phyloP scores from a whole-genome alignment of 2,888 invertebrate species.

The Acanthosepion pharaonis region DNA sequence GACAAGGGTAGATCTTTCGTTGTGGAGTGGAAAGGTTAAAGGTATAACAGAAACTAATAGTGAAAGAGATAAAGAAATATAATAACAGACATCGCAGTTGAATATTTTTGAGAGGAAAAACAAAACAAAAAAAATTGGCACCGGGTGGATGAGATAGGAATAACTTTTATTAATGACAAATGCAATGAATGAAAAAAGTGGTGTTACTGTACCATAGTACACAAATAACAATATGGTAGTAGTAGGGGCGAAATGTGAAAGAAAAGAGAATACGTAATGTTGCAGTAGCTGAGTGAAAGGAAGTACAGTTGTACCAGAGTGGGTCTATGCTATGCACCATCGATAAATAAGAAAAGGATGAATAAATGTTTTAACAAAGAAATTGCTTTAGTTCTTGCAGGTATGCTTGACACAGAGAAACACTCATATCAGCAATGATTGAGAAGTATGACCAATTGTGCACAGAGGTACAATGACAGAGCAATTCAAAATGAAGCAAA shows the following conservation, averaged over 20 bases:
- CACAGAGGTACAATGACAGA: background rate
- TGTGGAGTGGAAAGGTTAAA: background rate
- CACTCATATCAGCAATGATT: background rate
- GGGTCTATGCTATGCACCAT: conserved; percentile 33
- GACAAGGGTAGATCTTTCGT: background rate
- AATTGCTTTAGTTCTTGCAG: background rate
- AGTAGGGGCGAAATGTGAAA: background rate
- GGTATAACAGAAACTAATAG: conserved; percentile 1
- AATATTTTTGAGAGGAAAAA: background rate
- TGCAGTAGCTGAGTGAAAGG: conserved; percentile 15
- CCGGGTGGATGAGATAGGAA: background rate
- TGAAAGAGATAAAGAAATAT: background rate
- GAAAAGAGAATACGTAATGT: no score
- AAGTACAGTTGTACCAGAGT: conserved; percentile 33
- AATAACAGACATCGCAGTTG: background rate
- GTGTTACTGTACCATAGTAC: background rate
- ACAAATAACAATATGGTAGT: background rate
- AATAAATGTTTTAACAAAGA: conserved; percentile 18
- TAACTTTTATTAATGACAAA: background rate
- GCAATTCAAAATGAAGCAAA: background rate
- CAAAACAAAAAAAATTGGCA: background rate
- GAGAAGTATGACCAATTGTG: background rate
- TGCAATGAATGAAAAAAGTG: background rate
- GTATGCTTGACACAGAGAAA: background rate
- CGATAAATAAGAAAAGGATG: background rate